A percentile compares a stretch with the other conserved stretches of the same genome.
phyloP scores from a whole-genome alignment of 2,797 vertebrate genomes.

The Hemibagrus guttatus region DNA sequence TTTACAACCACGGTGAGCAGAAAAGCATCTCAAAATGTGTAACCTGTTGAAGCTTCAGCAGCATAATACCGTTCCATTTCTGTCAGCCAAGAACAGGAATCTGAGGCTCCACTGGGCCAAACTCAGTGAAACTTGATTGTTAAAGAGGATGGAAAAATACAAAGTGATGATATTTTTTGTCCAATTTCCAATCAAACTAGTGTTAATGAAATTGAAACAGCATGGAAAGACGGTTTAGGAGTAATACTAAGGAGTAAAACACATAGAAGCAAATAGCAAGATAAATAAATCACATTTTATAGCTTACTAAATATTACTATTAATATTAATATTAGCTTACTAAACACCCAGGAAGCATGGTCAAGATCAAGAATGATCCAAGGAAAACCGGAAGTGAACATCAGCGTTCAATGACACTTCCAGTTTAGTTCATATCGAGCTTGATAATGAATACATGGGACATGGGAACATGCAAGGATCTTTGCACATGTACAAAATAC shows the following conservation, averaged over 20 bases:
- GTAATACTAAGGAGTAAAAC: too few relatives aligned
- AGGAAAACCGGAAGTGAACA: neutral
- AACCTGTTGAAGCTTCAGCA: neutral
- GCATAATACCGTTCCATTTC: neutral
- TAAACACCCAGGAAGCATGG: neutral
- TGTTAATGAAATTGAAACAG: too few relatives aligned
- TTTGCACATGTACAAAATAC: neutral
- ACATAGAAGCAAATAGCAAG: neutral
- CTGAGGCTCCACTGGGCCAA: neutral
- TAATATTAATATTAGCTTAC: neutral
- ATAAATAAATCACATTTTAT: neutral
- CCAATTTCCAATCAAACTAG: neutral
- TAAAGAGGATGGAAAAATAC: neutral
- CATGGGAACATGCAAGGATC: neutral
- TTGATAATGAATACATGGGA: conserved; percentile 6
- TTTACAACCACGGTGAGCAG: too few relatives aligned
- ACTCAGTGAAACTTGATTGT: neutral
- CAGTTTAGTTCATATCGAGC: neutral
- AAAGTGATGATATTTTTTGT: neutral
- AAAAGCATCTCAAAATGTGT: too few relatives aligned
- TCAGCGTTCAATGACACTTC: neutral
- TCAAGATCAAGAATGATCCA: neutral
- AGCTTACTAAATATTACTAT: neutral
- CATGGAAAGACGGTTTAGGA: too few relatives aligned
- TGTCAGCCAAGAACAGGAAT: neutral